phyloP scores from a whole-genome alignment of 2,113 vertebrate species.

The human region DNA sequence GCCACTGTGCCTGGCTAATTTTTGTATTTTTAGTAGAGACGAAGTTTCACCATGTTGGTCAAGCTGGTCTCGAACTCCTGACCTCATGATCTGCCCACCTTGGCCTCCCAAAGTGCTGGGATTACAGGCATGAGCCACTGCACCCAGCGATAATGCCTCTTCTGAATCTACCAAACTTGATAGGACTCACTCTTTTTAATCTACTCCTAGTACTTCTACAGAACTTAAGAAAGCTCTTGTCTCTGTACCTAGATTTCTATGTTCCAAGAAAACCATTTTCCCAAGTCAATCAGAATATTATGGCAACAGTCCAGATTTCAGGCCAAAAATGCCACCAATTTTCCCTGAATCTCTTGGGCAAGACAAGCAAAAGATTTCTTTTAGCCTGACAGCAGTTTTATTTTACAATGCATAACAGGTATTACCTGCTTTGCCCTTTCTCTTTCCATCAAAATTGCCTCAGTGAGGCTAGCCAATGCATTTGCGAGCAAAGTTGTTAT shows the following conservation, averaged over 20 bases:
- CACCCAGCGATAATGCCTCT: not conserved
- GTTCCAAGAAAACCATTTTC: not conserved
- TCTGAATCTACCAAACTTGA: not conserved
- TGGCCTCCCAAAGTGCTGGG: no score
- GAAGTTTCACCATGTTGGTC: no score
- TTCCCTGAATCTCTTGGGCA: not conserved
- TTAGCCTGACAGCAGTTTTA: not conserved
- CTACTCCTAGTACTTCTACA: not conserved
- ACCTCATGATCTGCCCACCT: no score
- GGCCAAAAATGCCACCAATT: not conserved
- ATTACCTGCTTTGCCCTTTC: constrained; percentile 23
- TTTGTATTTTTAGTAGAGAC: no score
- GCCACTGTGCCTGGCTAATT: no score
- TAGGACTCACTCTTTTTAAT: not conserved
- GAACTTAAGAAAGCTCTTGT: not conserved
- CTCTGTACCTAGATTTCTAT: not conserved
- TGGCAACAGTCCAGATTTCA: not conserved
- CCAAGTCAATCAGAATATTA: not conserved
- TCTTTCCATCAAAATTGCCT: constrained; percentile 55
- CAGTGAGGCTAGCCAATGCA: not conserved
- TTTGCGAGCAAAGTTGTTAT: not conserved
- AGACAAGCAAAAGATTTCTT: not conserved
- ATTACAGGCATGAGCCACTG: no score
- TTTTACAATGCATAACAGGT: constrained; percentile 12
- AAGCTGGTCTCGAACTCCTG: no score